Evolutionary conservation across 2,113 vertebrate species (phyloP).

Genomic region (Apistogramma diplotaenia): DNA sequence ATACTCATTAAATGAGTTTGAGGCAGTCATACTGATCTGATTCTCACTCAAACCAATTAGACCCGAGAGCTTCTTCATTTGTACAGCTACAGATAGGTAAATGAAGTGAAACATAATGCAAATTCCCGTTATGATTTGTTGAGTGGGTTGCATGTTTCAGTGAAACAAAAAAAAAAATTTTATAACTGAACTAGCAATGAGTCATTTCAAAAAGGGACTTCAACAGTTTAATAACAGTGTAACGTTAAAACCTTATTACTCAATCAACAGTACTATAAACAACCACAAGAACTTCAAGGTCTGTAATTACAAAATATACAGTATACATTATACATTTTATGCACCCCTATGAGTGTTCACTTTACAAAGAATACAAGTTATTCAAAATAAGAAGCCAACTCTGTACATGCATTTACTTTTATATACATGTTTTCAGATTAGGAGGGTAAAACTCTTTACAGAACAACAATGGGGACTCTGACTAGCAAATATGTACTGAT

Average conservation of each 20-base stretch:
- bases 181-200: neutral
- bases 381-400: conserved; percentile 27
- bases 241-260: conserved; percentile 33
- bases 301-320: conserved; percentile 58
- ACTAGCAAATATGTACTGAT: neutral
- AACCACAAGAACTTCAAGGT: conserved; percentile 48
- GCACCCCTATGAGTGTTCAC: conserved; percentile 2
- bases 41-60: conserved; percentile 26
- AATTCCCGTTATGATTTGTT: conserved; percentile 26
- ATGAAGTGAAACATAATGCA: conserved; percentile 21
- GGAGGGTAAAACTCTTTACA: neutral
- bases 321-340: conserved; percentile 52
- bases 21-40: conserved; percentile 28
- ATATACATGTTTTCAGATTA: neutral
- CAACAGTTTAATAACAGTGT: conserved; percentile 26
- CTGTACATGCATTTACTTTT: conserved; percentile 25
- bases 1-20: neutral
- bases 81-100: conserved; percentile 25
- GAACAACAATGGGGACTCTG: conserved; percentile 29
- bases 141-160: neutral
- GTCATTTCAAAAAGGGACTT: conserved; percentile 19
- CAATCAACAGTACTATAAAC: conserved; percentile 51
- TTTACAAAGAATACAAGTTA: conserved; percentile 50
- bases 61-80: neutral
- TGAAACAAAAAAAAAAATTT: neutral